Conservation (phyloP, 2,888 invertebrate genomes). For the Synergus itoensis region DNA sequence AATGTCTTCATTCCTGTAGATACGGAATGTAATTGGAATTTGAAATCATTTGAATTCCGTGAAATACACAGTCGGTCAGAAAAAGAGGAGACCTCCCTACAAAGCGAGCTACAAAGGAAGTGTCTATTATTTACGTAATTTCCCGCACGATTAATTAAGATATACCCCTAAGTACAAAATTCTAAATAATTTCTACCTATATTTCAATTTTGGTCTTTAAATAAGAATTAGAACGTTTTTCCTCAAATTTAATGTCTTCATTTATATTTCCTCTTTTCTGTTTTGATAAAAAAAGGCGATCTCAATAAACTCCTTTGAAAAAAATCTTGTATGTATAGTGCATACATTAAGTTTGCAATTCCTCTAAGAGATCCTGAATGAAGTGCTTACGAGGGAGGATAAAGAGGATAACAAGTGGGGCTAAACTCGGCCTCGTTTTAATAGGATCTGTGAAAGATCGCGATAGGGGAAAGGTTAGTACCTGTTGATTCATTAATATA, state of each 20-base stretch:
- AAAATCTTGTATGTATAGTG: neutral
- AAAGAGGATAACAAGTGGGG: neutral
- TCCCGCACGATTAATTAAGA: too few species aligned
- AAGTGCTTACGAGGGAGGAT: neutral
- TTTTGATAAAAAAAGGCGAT: too few species aligned
- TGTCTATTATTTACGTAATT: too few species aligned
- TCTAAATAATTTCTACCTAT: too few species aligned
- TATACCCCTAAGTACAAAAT: too few species aligned
- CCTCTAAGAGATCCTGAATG: neutral
- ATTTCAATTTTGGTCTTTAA: too few species aligned
- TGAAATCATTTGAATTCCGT: neutral
- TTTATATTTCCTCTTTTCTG: neutral
- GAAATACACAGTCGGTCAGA: neutral
- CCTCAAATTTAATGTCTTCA: too few species aligned
- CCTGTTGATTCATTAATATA: conserved; percentile 66
- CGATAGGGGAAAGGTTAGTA: conserved; percentile 40
- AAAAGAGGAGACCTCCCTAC: neutral
- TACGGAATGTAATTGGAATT: neutral
- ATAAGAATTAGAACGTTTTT: too few species aligned
- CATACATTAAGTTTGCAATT: neutral
- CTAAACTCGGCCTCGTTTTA: conserved; percentile 27
- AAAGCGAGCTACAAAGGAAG: too few species aligned
- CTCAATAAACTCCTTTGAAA: neutral
- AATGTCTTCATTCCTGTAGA: neutral
- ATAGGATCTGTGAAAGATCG: conserved; percentile 21